Evolutionary conservation across 2,888 invertebrate genomes (phyloP).

Genomic region (Apoda limacodes): DNA sequence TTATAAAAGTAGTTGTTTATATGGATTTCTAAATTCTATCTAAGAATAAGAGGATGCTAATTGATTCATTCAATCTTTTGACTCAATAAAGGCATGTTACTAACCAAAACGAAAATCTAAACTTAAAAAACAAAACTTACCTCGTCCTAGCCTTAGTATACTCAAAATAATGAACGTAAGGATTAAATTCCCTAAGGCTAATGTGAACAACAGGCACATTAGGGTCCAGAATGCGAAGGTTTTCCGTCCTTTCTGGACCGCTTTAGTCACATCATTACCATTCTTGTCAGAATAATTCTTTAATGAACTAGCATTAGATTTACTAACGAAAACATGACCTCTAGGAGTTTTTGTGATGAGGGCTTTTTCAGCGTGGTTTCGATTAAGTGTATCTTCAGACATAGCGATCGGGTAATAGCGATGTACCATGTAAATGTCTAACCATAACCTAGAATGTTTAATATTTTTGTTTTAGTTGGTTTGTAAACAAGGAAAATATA

Average conservation of each 20-base stretch:
- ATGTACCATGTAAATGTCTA: conserved; percentile 46
- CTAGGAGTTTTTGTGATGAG: conserved; percentile 47
- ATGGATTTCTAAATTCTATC: no score
- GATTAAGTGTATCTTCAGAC: conserved; percentile 51
- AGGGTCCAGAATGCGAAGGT: conserved; percentile 85
- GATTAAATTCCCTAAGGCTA: conserved; percentile 84
- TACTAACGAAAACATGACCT: conserved; percentile 37
- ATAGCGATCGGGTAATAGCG: conserved; percentile 52
- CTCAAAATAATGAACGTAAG: conserved; percentile 85
- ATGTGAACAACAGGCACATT: conserved; percentile 74
- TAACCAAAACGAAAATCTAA: not conserved
- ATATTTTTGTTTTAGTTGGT: no score
- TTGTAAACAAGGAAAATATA: conserved; percentile 29
- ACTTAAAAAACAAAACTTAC: conserved; percentile 25
- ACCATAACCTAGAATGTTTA: no score
- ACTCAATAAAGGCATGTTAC: no score
- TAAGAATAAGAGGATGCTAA: no score
- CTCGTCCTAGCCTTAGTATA: conserved; percentile 81
- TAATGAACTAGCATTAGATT: conserved; percentile 25
- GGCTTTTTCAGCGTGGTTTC: conserved; percentile 53
- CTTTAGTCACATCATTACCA: conserved; percentile 53
- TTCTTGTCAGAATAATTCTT: conserved; percentile 60
- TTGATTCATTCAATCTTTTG: no score
- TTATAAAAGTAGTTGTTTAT: no score
- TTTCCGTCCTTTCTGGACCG: conserved; percentile 59